Evolutionary conservation across 2,888 invertebrate genomes (phyloP), one percentile per base, ranked within the genome.

Genomic region (Carterocephalus palaemon): DNA sequence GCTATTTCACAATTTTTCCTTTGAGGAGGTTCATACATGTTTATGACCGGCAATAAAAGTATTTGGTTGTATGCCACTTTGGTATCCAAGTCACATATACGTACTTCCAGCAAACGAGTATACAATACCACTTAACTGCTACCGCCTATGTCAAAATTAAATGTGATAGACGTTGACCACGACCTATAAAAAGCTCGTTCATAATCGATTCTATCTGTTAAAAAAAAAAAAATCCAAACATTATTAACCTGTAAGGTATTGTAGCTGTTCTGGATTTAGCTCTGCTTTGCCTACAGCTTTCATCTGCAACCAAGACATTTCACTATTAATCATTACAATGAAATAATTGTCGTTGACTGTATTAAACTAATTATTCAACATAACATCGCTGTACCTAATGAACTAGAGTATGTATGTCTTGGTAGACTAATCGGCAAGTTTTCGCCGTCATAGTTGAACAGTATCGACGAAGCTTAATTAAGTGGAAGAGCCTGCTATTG

Each of bases 271-370:
- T 84, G 79, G 86, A 83, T 79, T 85, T 85, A 84, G 85, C 75
- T 81, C 86, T 78, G 86, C 86, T 86, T 75, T 77, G 86, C 77
- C 86, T 86, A 85, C 82, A 84, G 70, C 79, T 77, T 67, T 84
- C 86, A 84, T 86, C 86, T 86, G 86, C 66, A 86, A 86, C 76
- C 81, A 86, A 85, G 71, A 78, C 61, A 75, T 62, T 69, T 60
- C 34, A 51, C 38, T 51, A 20, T 54, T 50, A 42, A 49, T 40
- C 19, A 36, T 46, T 19, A 17, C 42, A n/a, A n/a, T n/a, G n/a
- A n/a, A n/a, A n/a, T n/a, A n/a, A 23, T 12, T 43, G 32, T n/a
- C 12, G 9, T 20, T 42, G 40, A 47, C 34, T 24, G 48, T 46
- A 48, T n/a, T n/a, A n/a, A n/a, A n/a, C n/a, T n/a, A n/a, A n/a